Evolutionary conservation across 2,113 vertebrate species (phyloP).

Genomic region (Odontophorus gujanensis): DNA sequence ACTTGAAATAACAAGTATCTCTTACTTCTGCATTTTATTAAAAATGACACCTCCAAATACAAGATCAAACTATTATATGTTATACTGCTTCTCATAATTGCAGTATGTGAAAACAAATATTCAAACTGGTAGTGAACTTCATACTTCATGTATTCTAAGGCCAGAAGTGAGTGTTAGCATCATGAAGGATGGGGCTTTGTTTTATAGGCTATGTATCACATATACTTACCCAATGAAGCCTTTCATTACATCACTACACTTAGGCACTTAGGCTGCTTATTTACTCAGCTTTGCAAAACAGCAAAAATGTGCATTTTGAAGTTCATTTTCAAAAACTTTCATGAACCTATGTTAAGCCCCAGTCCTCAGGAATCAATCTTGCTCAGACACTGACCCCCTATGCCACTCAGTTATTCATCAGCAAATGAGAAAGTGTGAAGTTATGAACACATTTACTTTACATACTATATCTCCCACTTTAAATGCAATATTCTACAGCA

Average conservation of each 20-base stretch:
- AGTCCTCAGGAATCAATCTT: neutral
- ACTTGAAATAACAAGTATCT: neutral
- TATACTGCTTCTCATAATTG: neutral
- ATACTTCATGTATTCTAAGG: neutral
- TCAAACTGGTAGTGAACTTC: neutral
- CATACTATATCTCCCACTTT: neutral
- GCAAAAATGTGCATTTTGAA: neutral
- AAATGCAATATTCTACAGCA: neutral
- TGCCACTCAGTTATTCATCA: neutral
- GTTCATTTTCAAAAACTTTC: neutral
- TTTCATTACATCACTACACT: neutral
- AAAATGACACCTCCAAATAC: neutral
- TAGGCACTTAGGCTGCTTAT: neutral
- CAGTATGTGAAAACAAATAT: neutral
- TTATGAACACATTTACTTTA: neutral
- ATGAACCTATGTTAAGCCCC: neutral
- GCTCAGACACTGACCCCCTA: accelerated
- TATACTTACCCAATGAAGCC: neutral
- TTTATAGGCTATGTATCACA: neutral
- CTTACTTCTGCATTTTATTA: neutral
- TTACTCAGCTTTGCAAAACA: neutral
- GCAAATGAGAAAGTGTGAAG: neutral
- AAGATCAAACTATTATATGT: neutral
- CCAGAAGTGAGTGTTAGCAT: neutral
- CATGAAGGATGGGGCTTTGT: neutral